Percentiles rank a stretch among this genome's conserved stretches.
Conservation (phyloP, 1,140 invertebrate species). For the Ceratosolen solmsi region DNA sequence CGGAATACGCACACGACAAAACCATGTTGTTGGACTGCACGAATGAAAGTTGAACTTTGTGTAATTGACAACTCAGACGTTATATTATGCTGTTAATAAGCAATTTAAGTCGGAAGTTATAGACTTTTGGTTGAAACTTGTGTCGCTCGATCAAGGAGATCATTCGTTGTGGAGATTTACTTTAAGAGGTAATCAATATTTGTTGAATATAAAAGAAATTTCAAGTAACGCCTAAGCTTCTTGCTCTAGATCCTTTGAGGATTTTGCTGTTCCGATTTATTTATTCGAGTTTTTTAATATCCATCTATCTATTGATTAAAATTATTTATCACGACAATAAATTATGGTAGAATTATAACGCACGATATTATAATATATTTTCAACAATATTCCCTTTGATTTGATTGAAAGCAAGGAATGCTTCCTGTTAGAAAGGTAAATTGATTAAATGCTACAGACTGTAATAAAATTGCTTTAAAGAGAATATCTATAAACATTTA, state of each 20-base stretch:
- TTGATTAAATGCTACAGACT: no score
- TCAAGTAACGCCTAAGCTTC: neutral
- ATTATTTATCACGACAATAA: neutral
- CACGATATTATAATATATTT: neutral
- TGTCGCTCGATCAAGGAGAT: neutral
- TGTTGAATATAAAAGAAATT: neutral
- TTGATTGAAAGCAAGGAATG: no score
- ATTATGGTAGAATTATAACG: neutral
- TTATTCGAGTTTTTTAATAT: no score
- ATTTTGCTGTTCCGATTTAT: neutral
- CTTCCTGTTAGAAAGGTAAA: no score
- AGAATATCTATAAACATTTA: neutral
- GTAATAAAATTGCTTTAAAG: neutral
- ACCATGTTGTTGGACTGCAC: neutral
- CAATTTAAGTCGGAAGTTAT: conserved; percentile 25
- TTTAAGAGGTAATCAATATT: neutral
- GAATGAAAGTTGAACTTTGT: neutral
- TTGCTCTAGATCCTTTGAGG: neutral
- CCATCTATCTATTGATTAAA: neutral
- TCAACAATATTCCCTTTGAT: neutral
- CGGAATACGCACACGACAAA: neutral
- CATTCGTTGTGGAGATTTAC: conserved; percentile 15
- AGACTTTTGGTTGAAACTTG: neutral
- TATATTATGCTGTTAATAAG: conserved; percentile 44
- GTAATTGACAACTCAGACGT: conserved; percentile 31